Evolutionary conservation across 2,797 vertebrate species (phyloP).

Genomic region (Diplodus sargus): DNA sequence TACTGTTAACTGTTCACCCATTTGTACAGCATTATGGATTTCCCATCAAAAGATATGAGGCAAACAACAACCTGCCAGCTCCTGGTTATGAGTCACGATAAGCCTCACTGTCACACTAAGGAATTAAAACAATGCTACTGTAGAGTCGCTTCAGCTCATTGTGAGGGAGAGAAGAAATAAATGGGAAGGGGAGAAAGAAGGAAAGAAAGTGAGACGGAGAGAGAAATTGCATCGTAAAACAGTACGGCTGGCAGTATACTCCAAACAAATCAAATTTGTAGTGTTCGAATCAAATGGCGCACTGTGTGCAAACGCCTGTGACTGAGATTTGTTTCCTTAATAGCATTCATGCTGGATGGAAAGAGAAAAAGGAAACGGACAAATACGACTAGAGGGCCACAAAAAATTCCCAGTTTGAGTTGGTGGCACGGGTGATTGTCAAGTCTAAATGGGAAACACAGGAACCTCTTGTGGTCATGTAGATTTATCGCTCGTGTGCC

Average conservation of each 20-base stretch:
- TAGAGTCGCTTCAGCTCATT: slow-evolving; percentile 30
- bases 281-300: slow-evolving; percentile 34
- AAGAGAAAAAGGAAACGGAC: background rate
- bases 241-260: slow-evolving; percentile 13
- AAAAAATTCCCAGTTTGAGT: background rate
- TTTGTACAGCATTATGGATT: slow-evolving; percentile 46
- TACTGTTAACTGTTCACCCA: slow-evolving; percentile 17
- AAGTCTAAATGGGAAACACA: background rate
- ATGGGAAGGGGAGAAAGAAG: slow-evolving; percentile 9
- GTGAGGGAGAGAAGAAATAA: background rate
- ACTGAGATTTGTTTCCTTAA: slow-evolving; percentile 30
- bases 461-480: background rate
- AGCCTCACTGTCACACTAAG: slow-evolving; percentile 24
- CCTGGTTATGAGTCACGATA: slow-evolving; percentile 40
- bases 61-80: slow-evolving; percentile 40
- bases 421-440: background rate
- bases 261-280: slow-evolving; percentile 44
- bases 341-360: slow-evolving; percentile 3
- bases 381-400: background rate
- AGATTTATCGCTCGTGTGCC: background rate
- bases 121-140: slow-evolving; percentile 23
- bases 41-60: slow-evolving; percentile 49
- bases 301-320: slow-evolving; percentile 34
- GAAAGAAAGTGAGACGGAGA: background rate
- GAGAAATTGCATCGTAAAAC: slow-evolving; percentile 48